Evolutionary conservation across 2,888 invertebrate genomes (phyloP).

Genomic region (Lasioglossum vierecki): DNA sequence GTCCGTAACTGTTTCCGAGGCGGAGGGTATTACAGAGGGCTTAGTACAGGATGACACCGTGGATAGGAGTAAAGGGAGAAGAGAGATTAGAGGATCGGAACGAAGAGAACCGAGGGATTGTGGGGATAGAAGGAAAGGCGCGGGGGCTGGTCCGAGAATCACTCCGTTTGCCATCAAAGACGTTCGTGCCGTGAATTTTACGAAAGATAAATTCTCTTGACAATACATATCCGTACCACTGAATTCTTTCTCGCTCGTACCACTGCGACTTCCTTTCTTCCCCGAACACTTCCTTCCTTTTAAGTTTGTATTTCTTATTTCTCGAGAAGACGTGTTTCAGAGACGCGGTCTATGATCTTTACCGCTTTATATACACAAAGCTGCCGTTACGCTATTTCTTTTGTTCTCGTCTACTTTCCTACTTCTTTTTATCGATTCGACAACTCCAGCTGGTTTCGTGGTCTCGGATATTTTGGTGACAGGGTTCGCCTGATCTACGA

Average conservation of each 20-base stretch:
- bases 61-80: slow-evolving; percentile 59
- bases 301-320: slow-evolving; percentile 38
- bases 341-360: slow-evolving; percentile 72
- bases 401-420: neutral
- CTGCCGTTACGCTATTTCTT: slow-evolving; percentile 2
- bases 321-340: slow-evolving; percentile 65
- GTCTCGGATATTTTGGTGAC: neutral
- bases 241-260: slow-evolving; percentile 46
- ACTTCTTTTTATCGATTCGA: neutral
- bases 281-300: neutral
- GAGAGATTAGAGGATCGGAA: slow-evolving; percentile 59
- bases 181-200: slow-evolving; percentile 80
- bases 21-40: slow-evolving; percentile 68
- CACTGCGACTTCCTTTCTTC: neutral
- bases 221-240: slow-evolving; percentile 70
- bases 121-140: slow-evolving; percentile 62
- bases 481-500: neutral
- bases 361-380: slow-evolving; percentile 67
- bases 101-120: slow-evolving; percentile 42
- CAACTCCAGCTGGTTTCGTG: neutral
- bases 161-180: slow-evolving; percentile 81
- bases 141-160: slow-evolving; percentile 75
- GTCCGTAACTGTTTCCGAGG: slow-evolving; percentile 59
- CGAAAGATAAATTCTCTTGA: slow-evolving; percentile 76
- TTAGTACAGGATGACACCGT: slow-evolving; percentile 67